A percentile compares a stretch with the other conserved stretches of the same genome.
phyloP scores from a whole-genome alignment of 2,113 vertebrate genomes.

The Lophius piscatorius region DNA sequence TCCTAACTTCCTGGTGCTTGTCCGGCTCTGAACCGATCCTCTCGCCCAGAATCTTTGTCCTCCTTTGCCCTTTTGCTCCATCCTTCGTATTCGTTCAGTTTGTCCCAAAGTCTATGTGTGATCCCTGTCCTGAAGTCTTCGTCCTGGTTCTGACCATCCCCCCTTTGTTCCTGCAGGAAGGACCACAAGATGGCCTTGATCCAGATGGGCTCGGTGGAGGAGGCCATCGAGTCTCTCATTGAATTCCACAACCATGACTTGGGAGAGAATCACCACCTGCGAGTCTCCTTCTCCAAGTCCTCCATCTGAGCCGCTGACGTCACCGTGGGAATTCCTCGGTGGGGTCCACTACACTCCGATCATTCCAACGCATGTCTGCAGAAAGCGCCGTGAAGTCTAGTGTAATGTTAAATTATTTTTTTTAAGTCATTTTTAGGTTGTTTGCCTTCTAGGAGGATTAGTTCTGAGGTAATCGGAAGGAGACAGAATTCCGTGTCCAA shows the following conservation, averaged over 20 bases:
- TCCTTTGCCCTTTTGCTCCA: no score
- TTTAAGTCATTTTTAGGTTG: neutral
- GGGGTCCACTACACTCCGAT: slow-evolving; percentile 60
- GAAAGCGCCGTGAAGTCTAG: slow-evolving; percentile 40
- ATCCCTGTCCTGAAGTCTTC: no score
- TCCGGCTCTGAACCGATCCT: no score
- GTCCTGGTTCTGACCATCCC: no score
- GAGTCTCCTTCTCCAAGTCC: slow-evolving; percentile 59
- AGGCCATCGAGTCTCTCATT: slow-evolving; percentile 62
- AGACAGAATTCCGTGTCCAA: neutral
- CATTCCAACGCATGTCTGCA: slow-evolving; percentile 59
- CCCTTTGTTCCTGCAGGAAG: no score
- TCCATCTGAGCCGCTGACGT: slow-evolving; percentile 4
- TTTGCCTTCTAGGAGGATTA: slow-evolving; percentile 5
- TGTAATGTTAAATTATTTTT: slow-evolving; percentile 58
- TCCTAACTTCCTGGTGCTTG: no score
- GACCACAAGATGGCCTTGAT: slow-evolving; percentile 70
- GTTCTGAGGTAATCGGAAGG: neutral
- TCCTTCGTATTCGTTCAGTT: no score
- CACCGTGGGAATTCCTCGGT: neutral
- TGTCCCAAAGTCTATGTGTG: no score
- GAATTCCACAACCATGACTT: slow-evolving; percentile 59
- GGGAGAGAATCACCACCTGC: slow-evolving; percentile 67
- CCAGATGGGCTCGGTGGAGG: slow-evolving; percentile 64
- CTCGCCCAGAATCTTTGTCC: no score